Conservation (phyloP, 2,797 vertebrate genomes). For the Silurus lanzhouensis region DNA sequence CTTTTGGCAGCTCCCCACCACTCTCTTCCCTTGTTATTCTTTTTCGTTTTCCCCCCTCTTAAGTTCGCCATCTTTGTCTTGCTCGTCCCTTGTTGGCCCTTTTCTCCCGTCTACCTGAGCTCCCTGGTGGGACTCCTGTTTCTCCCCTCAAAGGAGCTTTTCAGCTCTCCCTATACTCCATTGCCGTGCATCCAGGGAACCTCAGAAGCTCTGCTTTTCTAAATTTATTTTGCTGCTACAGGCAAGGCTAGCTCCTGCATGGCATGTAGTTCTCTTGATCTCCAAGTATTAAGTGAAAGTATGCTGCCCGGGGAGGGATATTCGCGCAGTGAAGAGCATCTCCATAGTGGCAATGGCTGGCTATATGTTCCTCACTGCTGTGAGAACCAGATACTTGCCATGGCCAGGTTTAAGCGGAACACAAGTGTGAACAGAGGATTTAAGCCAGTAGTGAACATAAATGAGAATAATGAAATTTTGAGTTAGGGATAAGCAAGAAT, state of each 20-base stretch:
- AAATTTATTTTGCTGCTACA: conserved; percentile 52
- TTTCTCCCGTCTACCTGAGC: conserved; percentile 67
- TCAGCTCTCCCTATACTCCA: conserved; percentile 69
- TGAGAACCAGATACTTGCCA: background rate
- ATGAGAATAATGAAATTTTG: background rate
- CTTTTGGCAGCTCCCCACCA: conserved; percentile 54
- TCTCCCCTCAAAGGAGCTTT: conserved; percentile 76
- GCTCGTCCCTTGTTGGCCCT: conserved; percentile 65
- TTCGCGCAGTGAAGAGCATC: conserved; percentile 29
- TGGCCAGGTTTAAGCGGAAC: conserved; percentile 3
- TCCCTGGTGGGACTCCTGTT: conserved; percentile 77
- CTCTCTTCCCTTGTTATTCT: conserved; percentile 53
- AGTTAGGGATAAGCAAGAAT: background rate
- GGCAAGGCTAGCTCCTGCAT: conserved; percentile 64
- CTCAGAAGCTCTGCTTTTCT: conserved; percentile 44
- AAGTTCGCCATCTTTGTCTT: conserved; percentile 58
- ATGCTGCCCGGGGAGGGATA: conserved; percentile 28
- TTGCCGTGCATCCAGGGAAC: conserved; percentile 27
- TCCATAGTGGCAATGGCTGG: conserved; percentile 15
- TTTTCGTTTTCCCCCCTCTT: conserved; percentile 42
- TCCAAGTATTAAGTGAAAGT: conserved; percentile 53
- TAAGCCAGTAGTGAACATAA: background rate
- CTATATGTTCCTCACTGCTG: conserved; percentile 9
- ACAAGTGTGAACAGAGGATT: background rate
- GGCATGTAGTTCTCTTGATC: conserved; percentile 71